Percentiles rank a stretch among this genome's conserved stretches.
Conservation (phyloP, 2,888 invertebrate species). For the Agrilus mali region DNA sequence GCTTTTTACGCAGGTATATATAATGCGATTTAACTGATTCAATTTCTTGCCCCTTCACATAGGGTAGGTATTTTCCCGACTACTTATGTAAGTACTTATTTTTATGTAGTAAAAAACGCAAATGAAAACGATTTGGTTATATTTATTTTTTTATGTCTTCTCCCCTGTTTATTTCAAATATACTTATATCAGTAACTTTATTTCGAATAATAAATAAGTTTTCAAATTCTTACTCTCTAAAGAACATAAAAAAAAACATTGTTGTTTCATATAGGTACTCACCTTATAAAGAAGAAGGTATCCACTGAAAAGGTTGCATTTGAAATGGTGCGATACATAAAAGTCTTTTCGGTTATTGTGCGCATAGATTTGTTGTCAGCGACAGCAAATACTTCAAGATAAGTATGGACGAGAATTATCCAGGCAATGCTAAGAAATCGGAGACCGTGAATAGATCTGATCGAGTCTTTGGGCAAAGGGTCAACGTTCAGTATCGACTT, state of each 20-base stretch:
- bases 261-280: constrained; percentile 7
- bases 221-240: too few relatives aligned
- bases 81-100: too few relatives aligned
- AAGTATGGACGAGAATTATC: constrained; percentile 78
- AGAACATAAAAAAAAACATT: too few relatives aligned
- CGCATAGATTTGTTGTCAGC: constrained; percentile 62
- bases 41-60: too few relatives aligned
- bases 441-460: constrained; percentile 66
- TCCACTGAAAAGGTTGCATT: constrained; percentile 80
- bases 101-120: too few relatives aligned
- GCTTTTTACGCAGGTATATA: too few relatives aligned
- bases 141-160: too few relatives aligned
- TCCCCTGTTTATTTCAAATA: too few relatives aligned
- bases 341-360: constrained; percentile 59
- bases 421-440: constrained; percentile 66
- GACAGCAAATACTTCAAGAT: constrained; percentile 67
- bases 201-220: too few relatives aligned
- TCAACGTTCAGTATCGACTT: constrained; percentile 61
- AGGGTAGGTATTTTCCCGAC: too few relatives aligned
- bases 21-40: too few relatives aligned
- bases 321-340: constrained; percentile 70
- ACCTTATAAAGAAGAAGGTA: constrained; percentile 80
- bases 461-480: constrained; percentile 48
- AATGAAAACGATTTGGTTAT: not conserved
- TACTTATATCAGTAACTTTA: too few relatives aligned